These are phyloP conservation scores for Macrochelys suwanniensis DNA, from an alignment of 2,797 vertebrate species.

Conservation along the genomic window DNA sequence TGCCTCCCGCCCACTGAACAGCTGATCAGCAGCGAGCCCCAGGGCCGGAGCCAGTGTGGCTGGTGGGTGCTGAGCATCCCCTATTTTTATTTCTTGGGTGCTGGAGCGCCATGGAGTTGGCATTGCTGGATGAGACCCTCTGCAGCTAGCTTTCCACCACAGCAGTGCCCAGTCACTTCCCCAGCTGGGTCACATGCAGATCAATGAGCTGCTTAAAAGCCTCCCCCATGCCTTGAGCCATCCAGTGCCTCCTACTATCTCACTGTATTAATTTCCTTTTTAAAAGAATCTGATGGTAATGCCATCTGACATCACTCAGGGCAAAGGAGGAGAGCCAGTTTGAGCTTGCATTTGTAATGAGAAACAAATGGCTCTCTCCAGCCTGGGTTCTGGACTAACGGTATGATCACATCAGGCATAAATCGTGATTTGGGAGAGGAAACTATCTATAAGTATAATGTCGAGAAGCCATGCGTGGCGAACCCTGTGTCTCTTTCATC, in stretches of 20 bases:
- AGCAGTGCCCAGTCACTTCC: not conserved
- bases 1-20: no score
- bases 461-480: not conserved
- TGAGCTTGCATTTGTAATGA: slow-evolving; percentile 29
- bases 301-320: slow-evolving; percentile 25
- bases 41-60: no score
- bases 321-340: not conserved
- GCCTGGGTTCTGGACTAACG: not conserved
- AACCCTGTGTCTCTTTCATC: not conserved
- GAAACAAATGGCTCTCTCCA: slow-evolving; percentile 24
- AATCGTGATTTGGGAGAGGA: not conserved
- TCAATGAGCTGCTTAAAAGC: not conserved
- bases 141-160: not conserved
- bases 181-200: not conserved
- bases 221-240: not conserved
- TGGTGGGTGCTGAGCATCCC: no score
- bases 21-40: no score
- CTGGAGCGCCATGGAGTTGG: no score
- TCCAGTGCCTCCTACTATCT: not conserved
- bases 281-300: not conserved
- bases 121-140: not conserved
- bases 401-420: not conserved
- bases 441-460: not conserved
- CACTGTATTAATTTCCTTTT: slow-evolving; percentile 25
- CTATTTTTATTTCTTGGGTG: no score